Evolutionary conservation across 1,140 invertebrate genomes (phyloP), one percentile per base, ranked within the genome.

Genomic region (Drosophila persimilis): DNA sequence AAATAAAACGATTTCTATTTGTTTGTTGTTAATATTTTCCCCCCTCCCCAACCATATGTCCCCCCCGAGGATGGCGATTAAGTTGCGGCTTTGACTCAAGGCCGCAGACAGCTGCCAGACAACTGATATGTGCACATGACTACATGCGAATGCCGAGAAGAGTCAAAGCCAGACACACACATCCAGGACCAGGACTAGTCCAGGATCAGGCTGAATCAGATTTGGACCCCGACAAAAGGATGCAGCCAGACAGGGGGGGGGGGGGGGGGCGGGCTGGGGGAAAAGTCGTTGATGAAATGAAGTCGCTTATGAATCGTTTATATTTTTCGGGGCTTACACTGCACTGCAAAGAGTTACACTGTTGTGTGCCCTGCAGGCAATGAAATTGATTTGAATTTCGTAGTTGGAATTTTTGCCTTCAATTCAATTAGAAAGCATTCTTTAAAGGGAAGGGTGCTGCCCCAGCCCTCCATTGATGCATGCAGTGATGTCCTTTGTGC

Each of bases 101-200:
- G 83, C 81, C 86, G 81, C 86, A 90, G 86, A 90, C 86, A 81
- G 67, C 86, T 90, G 86, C 78, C 88, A 90, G 88, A 90, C 86
- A 84, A 81, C 86, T 90, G 86, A 90, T 90, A 90, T 90, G 84
- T 80, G 65, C 84, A 89, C 77, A 85, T 85, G 85, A 86, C 53
- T 74, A 70, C 80, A 79, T 76, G 62, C 56, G 69, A 70, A 73
- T 79, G 67, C 47, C 59, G 15, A 69, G 54, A 54, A 43, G 56
- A 46, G 71, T 55, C 59, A 59, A 55, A 58, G 79, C 54, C 75
- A 72, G 70, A 69, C 55, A 78, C 61, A 29, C 29, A 31, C 8
- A 29, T 2, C 29, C 41, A 35, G 20, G 15, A 31, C 55, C 61
- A 59, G 58, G 72, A 75, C 74, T 65, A 56, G 63, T 71, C 41